Conservation (phyloP, 2,113 vertebrate species). For the Columbina picui region DNA sequence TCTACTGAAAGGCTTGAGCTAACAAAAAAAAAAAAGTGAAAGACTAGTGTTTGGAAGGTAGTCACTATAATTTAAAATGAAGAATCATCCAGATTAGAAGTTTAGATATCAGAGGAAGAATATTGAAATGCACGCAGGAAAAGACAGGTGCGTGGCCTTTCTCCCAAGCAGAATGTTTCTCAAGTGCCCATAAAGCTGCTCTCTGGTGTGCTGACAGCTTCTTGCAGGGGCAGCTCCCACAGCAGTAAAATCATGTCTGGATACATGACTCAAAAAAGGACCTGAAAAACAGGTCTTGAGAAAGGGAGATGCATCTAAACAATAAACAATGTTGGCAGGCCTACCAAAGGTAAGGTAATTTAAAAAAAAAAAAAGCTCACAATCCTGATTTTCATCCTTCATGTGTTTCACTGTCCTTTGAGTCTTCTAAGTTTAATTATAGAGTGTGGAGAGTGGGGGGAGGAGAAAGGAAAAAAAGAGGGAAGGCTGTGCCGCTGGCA, state of each 20-base stretch:
- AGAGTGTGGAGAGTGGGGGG: not conserved
- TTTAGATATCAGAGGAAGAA: not conserved
- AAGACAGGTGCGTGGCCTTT: not conserved
- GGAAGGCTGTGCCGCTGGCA: not conserved
- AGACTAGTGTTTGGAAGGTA: not conserved
- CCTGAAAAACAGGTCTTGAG: constrained; percentile 56
- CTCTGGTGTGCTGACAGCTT: not conserved
- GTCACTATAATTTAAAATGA: not conserved
- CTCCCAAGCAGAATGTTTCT: not conserved
- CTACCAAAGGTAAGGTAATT: not conserved
- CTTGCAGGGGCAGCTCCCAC: not conserved
- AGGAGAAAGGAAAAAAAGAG: not conserved
- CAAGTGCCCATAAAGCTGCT: not conserved
- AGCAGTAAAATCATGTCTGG: not conserved
- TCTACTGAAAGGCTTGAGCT: not conserved
- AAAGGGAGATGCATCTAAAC: constrained; percentile 37
- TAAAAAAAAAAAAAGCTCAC: not conserved
- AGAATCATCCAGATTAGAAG: not conserved
- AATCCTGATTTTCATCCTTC: not conserved
- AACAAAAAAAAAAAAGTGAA: not conserved
- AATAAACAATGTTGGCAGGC: constrained; percentile 40
- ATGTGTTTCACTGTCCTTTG: not conserved
- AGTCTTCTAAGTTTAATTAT: not conserved
- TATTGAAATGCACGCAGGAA: not conserved
- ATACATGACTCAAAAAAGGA: constrained; percentile 31